Evolutionary conservation across 2,113 vertebrate species (phyloP), one percentile per base, ranked within the genome.

Genomic region (Tyrannus savana): DNA sequence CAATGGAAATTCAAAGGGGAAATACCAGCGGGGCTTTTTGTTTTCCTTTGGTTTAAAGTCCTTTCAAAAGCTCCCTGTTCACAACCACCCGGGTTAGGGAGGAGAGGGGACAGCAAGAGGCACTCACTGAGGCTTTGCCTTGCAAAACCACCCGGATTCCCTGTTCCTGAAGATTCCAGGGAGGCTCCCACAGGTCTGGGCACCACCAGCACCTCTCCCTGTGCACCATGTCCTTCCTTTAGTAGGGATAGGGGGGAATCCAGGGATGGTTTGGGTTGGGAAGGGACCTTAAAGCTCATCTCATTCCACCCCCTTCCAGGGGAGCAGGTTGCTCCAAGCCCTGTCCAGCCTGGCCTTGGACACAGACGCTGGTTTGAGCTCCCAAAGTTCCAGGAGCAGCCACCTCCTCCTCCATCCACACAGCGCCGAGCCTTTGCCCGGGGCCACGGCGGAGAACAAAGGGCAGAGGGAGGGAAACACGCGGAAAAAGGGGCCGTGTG

Each of bases 61-160:
- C 80, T 47, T 89, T 73, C 53, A 39, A 64, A 69, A 74, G 49
- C 33, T 67, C 49, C 27, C 53, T 30, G 28, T 35, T 85, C 47
- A 8, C 49, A 63, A 24, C 59, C 58, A 24, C 15, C 25, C 41
- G 21, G 53, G 41, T 17, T 22, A 24, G 49, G 60, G 14, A 62
- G 72, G 50, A 44, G 21, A 19, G n/a, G 44, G 28, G 55, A 35
- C 37, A 55, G 73, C 46, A 19, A 64, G 35, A 33, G 67, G 59
- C 30, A 9, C 41, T 13, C 15, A 24, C 39, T 1, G 2, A 77
- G 15, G 37, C 8, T 78, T 67, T 52, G n/a, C 33, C 33, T n/a
- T 0, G 2, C n/a, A 27, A 23, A 41, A 28, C 11, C 30, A 10
- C 52, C 19, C 3, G 0, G 2, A 5, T 30, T 62, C 27, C 2